phyloP scores from a whole-genome alignment of 2,888 invertebrate species.

The Drosophila limbata region DNA sequence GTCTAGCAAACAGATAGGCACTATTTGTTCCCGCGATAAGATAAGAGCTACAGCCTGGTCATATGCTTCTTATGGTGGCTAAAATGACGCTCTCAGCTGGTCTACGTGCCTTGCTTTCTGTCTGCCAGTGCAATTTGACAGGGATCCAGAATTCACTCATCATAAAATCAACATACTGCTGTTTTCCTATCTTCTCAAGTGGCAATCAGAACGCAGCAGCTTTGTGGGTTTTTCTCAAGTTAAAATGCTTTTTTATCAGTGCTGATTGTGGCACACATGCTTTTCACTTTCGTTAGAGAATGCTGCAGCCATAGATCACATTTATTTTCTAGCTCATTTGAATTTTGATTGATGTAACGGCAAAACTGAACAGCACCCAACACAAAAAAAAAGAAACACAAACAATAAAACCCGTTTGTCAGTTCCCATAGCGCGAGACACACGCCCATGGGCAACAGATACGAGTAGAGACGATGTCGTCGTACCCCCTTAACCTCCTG shows the following conservation, averaged over 20 bases:
- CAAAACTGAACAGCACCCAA: conserved; percentile 8
- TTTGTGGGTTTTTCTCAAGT: conserved; percentile 20
- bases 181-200: conserved; percentile 37
- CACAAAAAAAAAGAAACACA: background rate
- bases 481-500: conserved; percentile 14
- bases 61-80: conserved; percentile 40
- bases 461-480: conserved; percentile 17
- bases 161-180: conserved; percentile 2
- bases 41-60: conserved; percentile 46
- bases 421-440: conserved; percentile 51
- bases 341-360: conserved; percentile 71
- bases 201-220: conserved; percentile 48
- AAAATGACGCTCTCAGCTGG: conserved; percentile 52
- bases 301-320: conserved; percentile 45
- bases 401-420: conserved; percentile 60
- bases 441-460: conserved; percentile 40
- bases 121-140: conserved; percentile 39
- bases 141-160: conserved; percentile 25
- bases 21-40: conserved; percentile 50
- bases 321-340: conserved; percentile 52
- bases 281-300: conserved; percentile 64
- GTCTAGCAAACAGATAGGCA: conserved; percentile 25
- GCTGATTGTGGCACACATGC: conserved; percentile 24
- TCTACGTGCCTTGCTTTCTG: conserved; percentile 59
- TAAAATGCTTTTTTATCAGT: conserved; percentile 32